Percentiles rank a stretch among this genome's conserved stretches.
Evolutionary conservation across 2,113 vertebrate species (phyloP).

Genomic region (Notarius quadriscutis): DNA sequence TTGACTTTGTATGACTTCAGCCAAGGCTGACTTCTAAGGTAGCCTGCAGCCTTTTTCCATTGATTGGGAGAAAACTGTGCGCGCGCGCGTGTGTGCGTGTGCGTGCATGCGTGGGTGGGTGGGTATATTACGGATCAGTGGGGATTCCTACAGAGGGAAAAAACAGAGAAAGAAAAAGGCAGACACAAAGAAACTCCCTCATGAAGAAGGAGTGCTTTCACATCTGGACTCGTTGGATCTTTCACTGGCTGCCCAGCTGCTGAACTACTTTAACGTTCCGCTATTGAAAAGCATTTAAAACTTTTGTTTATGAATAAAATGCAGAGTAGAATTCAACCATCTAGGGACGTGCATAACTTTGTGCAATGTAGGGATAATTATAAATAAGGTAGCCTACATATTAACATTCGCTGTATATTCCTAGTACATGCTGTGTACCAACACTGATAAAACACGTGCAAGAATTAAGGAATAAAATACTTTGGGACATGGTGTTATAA

Average conservation of each 20-base stretch:
- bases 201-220: slow-evolving; percentile 76
- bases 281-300: slow-evolving; percentile 30
- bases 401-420: neutral
- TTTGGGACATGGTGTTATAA: neutral
- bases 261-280: slow-evolving; percentile 40
- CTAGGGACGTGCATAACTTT: neutral
- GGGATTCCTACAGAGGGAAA: slow-evolving; percentile 72
- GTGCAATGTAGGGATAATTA: neutral
- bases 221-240: slow-evolving; percentile 72
- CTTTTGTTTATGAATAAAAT: slow-evolving; percentile 18
- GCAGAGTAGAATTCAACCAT: slow-evolving; percentile 4
- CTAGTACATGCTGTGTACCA: neutral
- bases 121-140: slow-evolving; percentile 70
- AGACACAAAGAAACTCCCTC: slow-evolving; percentile 79
- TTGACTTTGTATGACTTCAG: slow-evolving; percentile 44
- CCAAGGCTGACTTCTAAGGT: slow-evolving; percentile 17
- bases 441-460: neutral
- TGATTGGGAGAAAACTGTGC: slow-evolving; percentile 48
- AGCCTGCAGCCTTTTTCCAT: slow-evolving; percentile 19
- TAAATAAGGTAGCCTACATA: neutral
- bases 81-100: slow-evolving; percentile 15
- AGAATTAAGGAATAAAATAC: neutral
- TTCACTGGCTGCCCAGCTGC: slow-evolving; percentile 65
- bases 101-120: slow-evolving; percentile 39
- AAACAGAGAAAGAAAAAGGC: slow-evolving; percentile 65